A percentile compares a stretch with the other conserved stretches of the same genome.
phyloP scores from a whole-genome alignment of 2,797 vertebrate species.

The Pachyuromys duprasi region DNA sequence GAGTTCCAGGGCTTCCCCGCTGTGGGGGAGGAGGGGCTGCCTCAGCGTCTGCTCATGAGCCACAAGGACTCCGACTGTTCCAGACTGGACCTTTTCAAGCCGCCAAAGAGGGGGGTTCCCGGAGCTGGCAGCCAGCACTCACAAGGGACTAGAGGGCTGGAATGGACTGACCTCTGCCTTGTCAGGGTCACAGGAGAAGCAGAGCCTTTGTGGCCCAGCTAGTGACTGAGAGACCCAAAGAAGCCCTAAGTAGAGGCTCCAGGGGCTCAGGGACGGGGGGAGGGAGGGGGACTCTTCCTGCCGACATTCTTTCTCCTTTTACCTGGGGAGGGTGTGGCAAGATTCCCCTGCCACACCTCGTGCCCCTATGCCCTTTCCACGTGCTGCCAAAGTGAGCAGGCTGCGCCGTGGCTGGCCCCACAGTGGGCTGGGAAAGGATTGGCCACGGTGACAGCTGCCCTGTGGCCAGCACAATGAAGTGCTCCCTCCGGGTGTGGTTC shows the following conservation, averaged over 20 bases:
- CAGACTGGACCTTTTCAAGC: slow-evolving; percentile 66
- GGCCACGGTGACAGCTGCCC: slow-evolving; percentile 69
- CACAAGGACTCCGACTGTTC: slow-evolving; percentile 67
- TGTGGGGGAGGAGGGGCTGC: slow-evolving; percentile 55
- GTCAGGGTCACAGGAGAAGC: background rate
- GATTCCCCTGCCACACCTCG: background rate
- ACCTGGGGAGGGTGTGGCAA: background rate
- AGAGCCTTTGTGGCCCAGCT: slow-evolving; percentile 76
- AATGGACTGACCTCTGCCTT: slow-evolving; percentile 73
- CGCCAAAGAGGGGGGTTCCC: slow-evolving; percentile 53
- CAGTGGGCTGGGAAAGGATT: slow-evolving; percentile 22
- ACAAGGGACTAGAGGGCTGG: slow-evolving; percentile 75
- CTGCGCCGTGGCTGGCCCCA: background rate
- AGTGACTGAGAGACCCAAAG: slow-evolving; percentile 58
- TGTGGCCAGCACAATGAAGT: slow-evolving; percentile 89
- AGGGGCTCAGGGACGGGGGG: slow-evolving; percentile 34
- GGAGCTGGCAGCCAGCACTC: slow-evolving; percentile 54
- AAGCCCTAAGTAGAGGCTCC: background rate
- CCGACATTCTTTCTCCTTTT: background rate
- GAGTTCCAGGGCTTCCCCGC: slow-evolving; percentile 58
- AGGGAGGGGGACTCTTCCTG: background rate
- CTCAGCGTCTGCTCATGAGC: slow-evolving; percentile 77
- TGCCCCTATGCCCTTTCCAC: slow-evolving; percentile 75
- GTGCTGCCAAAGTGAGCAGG: slow-evolving; percentile 14
- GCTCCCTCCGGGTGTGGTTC: slow-evolving; percentile 95